Percentiles rank a stretch among this genome's conserved stretches.
Evolutionary conservation across 2,113 vertebrate genomes (phyloP).

Genomic region (Gymnorhina tibicen): DNA sequence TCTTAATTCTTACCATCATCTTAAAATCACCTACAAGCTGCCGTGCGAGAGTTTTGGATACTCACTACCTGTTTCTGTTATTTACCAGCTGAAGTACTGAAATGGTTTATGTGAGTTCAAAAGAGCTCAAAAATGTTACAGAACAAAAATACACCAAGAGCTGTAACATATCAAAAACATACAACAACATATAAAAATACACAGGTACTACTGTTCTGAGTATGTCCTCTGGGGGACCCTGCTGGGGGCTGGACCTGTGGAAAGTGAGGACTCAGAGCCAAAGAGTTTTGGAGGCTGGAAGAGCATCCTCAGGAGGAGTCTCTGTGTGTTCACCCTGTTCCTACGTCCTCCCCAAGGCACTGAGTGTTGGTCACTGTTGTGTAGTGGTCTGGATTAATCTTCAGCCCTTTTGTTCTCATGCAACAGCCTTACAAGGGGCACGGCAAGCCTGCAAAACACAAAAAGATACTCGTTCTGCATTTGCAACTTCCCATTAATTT

Average conservation of each 20-base stretch:
- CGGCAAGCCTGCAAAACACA: accelerated
- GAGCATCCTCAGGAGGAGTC: neutral
- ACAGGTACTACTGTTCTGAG: neutral
- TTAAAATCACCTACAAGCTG: neutral
- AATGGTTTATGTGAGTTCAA: neutral
- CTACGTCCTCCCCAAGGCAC: neutral
- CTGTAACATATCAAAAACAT: neutral
- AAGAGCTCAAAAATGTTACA: neutral
- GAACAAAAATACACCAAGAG: neutral
- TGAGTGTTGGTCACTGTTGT: neutral
- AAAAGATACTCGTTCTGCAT: neutral
- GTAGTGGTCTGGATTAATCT: neutral
- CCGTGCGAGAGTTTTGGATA: neutral
- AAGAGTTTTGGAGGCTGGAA: neutral
- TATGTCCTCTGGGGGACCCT: neutral
- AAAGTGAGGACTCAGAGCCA: neutral
- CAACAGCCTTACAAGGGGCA: neutral
- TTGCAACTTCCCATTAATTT: neutral
- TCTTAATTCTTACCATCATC: neutral
- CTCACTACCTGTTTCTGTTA: neutral
- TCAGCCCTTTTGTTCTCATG: neutral
- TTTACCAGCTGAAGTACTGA: neutral
- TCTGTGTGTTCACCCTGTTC: neutral
- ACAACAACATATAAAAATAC: neutral
- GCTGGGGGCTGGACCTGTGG: neutral